Evolutionary conservation across 2,888 invertebrate genomes (phyloP).

Genomic region (Clistopyga incitator): DNA sequence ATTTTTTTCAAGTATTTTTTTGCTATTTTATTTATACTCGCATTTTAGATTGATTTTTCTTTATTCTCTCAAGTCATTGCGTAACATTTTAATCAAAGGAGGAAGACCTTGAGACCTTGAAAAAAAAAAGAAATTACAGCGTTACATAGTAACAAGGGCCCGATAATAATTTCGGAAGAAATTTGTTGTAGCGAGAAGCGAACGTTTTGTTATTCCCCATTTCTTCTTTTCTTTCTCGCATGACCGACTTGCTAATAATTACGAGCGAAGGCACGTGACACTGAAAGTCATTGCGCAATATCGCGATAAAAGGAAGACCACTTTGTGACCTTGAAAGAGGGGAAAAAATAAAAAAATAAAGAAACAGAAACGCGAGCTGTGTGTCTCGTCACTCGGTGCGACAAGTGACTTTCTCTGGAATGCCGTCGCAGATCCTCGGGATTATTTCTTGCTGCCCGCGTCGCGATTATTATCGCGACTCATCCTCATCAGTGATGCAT

Average conservation of each 20-base stretch:
- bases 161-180: too few species aligned
- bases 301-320: constrained; percentile 27
- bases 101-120: too few species aligned
- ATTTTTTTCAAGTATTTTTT: too few species aligned
- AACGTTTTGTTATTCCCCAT: background rate
- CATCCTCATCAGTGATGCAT: constrained; percentile 27
- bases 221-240: constrained; percentile 8
- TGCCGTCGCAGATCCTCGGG: constrained; percentile 35
- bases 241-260: constrained; percentile 10
- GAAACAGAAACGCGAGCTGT: constrained; percentile 38
- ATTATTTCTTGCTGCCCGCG: constrained; percentile 22
- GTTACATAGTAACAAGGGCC: constrained; percentile 33
- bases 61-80: too few species aligned
- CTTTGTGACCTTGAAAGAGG: constrained; percentile 32
- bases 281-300: constrained; percentile 55
- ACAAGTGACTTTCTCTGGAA: constrained; percentile 60
- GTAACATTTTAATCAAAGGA: too few species aligned
- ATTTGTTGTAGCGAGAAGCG: background rate
- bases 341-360: constrained; percentile 36
- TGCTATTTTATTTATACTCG: too few species aligned
- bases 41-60: too few species aligned
- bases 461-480: constrained; percentile 36
- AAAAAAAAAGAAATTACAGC: too few species aligned
- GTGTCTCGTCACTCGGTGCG: constrained; percentile 36
- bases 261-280: constrained; percentile 34